These are phyloP conservation scores for Andinoacara biseriatus DNA, from an alignment of 2,113 vertebrate genomes.

Conservation along the genomic window DNA sequence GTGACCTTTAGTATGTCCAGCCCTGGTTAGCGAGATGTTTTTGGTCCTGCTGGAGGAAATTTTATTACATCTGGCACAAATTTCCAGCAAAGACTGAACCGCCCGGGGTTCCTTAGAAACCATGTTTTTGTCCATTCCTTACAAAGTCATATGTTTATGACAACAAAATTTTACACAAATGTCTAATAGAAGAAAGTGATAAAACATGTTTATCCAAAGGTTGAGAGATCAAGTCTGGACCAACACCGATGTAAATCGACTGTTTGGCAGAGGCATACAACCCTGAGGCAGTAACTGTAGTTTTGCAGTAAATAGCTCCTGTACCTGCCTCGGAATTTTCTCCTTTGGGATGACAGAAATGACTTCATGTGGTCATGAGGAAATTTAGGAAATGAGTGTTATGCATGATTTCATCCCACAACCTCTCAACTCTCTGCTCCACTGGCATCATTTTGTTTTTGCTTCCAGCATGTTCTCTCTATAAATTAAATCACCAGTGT, in stretches of 20 bases:
- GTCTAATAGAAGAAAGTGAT: neutral
- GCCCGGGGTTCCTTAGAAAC: neutral
- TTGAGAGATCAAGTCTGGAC: neutral
- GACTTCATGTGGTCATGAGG: conserved; percentile 33
- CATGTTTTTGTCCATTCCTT: neutral
- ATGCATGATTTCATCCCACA: conserved; percentile 38
- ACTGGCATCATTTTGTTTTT: conserved; percentile 25
- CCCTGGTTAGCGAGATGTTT: neutral
- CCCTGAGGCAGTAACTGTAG: conserved; percentile 6
- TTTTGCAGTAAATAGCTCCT: neutral
- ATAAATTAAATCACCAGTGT: conserved; percentile 39
- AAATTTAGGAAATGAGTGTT: conserved; percentile 42
- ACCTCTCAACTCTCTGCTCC: conserved; percentile 30
- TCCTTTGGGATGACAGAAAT: conserved; percentile 23
- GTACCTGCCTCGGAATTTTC: neutral
- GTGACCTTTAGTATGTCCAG: neutral
- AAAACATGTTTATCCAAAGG: neutral
- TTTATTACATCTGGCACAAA: neutral
- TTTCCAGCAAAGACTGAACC: neutral
- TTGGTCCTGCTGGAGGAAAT: neutral
- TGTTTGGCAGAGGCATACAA: neutral
- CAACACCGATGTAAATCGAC: neutral
- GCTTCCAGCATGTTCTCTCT: conserved; percentile 35
- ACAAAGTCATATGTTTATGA: neutral
- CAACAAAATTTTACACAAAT: neutral